Evolutionary conservation across 2,888 invertebrate genomes (phyloP).

Genomic region (Folsomia candida): DNA sequence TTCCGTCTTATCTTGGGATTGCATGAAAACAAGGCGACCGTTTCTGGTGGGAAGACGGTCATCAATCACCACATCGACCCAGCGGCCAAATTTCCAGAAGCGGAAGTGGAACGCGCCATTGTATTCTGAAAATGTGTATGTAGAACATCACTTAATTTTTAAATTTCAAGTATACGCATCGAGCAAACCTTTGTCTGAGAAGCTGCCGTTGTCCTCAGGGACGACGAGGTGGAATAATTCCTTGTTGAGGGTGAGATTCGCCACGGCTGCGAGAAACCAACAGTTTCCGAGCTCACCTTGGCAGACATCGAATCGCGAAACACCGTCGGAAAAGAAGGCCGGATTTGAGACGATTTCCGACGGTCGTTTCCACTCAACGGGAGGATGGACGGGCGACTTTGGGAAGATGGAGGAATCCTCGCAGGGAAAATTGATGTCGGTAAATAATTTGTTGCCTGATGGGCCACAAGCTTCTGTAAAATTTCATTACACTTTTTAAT

Average conservation of each 20-base stretch:
- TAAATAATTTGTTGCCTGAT: too few species aligned
- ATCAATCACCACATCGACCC: constrained; percentile 61
- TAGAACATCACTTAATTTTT: too few species aligned
- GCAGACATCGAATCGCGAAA: constrained; percentile 61
- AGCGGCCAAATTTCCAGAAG: constrained; percentile 61
- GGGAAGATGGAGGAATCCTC: constrained; percentile 54
- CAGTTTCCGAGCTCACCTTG: constrained; percentile 59
- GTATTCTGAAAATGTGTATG: constrained; percentile 56
- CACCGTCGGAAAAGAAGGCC: constrained; percentile 59
- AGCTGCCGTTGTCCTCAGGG: constrained; percentile 57
- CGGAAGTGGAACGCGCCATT: constrained; percentile 57
- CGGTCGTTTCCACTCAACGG: constrained; percentile 61
- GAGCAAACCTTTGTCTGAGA: too few species aligned
- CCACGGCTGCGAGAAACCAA: constrained; percentile 57
- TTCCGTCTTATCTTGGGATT: constrained; percentile 58
- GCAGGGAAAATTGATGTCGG: constrained; percentile 62
- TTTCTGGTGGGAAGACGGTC: constrained; percentile 60
- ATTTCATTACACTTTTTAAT: too few species aligned
- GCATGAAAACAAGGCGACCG: constrained; percentile 59
- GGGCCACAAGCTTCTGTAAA: too few species aligned
- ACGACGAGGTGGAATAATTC: constrained; percentile 59
- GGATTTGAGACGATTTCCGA: constrained; percentile 58
- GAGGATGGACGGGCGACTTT: constrained; percentile 53
- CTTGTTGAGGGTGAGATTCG: constrained; percentile 58
- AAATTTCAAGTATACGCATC: constrained; percentile 59